Evolutionary conservation across 2,888 invertebrate species (phyloP), one percentile per base, ranked within the genome.

Genomic region (Parthenolecanium corni): DNA sequence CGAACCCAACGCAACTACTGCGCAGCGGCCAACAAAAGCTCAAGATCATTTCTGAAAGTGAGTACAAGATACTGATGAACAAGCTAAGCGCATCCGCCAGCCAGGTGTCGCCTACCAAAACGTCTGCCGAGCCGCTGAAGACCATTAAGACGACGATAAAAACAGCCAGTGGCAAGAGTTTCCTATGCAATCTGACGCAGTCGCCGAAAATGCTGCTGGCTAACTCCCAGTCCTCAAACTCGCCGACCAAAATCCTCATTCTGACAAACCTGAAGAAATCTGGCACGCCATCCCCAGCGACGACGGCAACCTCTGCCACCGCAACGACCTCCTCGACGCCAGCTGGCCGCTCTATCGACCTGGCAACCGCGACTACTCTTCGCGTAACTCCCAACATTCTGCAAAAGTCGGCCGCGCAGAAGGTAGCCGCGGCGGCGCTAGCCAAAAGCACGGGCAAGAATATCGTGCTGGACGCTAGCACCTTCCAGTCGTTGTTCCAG

Each of bases 361-460:
- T 47, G 58, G 14, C 21, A 3, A 52, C 44, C 12, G 24, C 24
- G 14, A 52, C 58, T 31, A 9, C 31, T 21, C 38, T 47, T 6
- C 47, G 64, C 6, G 16, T 51, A 11, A 47, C 42, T 25, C 61
- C 56, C 40, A 57, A 64, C 36, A 64, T 64, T 24, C 20, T 54
- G 14, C 53, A 64, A 18, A 63, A 53, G 24, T 18, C 63, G 21
- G 14, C 44, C 16, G 2, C 36, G 20, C 49, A 18, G 36, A 36
- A 31, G 14, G 21, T 25, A 31, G 42, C 47, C 6, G 16, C 63
- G 16, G 38, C 52, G 12, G 42, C 49, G 2, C 38, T 16, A 6
- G 38, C 20, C n/a, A 57, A 57, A 31, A 16, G 25, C 9, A 23
- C 25, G 16, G 25, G 42, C 16, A 46, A 46, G 31, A 54, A 42